Base-by-base conservation (phyloP, 2,797 vertebrate genomes). In the Tolypeutes matacus region DNA sequence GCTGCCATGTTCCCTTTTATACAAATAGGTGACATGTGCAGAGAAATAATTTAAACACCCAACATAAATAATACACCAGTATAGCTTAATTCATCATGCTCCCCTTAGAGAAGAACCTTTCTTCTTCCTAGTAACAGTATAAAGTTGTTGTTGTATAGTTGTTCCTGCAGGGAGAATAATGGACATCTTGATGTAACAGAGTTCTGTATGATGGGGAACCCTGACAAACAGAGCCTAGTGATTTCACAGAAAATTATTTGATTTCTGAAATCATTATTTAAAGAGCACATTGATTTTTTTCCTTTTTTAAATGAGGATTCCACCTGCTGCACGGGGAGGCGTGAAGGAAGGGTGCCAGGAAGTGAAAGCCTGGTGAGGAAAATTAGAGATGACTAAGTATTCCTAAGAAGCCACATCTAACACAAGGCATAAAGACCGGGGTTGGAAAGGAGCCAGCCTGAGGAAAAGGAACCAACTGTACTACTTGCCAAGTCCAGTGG, bases 401-500 rank as follows among this genome's bases (percentile, higher is more conserved):
- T 89, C 91, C 89, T 96, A 90, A 93, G 96, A 69, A 95, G 18
- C 46, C 67, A 78, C 70, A 94, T 87, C 29, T 91, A 73, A 95
- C 82, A 65, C 46, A 92, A 93, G 73, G 93, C 62, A 86, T 27
- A 84, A 56, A 60, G 25, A 75, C 89, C 29, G 18, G 51, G 15
- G 23, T 69, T 95, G 21, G 89, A 90, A 85, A 85, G 3, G 1
- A 65, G 83, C 89, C 96, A 96, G 78, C n/a, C 87, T 76, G 29
- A 94, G n/a, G 75, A 86, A 46, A 96, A 75, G 91, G 81, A 34
- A 81, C 93, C 67, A 51, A n/a, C 94, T 98, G 96, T 97, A 62
- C 12, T 96, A 58, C 53, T 97, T 31, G 91, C 95, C 95, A 95
- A n/a, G 58, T 96, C n/a, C 31, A 94, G 51, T 73, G 70, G 84